These are phyloP conservation scores for Selene dorsalis DNA, from an alignment of 2,797 vertebrate species.

Conservation along the genomic window DNA sequence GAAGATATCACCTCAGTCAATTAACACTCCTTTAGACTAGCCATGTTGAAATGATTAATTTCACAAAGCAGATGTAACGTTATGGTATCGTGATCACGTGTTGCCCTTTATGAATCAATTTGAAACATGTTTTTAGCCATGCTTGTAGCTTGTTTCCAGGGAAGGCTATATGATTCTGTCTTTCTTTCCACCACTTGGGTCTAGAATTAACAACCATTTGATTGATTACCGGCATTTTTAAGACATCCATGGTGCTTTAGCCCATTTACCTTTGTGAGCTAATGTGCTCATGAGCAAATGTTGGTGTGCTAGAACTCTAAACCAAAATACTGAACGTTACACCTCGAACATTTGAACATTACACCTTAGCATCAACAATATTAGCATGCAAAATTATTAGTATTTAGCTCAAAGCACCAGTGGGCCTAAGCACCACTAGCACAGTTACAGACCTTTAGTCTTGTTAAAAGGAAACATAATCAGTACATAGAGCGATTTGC, in stretches of 20 bases:
- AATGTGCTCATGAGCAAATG: neutral
- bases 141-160: neutral
- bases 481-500: neutral
- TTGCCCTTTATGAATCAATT: neutral
- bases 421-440: too few relatives aligned
- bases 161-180: neutral
- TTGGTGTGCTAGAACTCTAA: neutral
- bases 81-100: neutral
- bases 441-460: neutral
- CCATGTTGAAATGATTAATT: neutral
- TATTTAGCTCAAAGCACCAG: neutral
- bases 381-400: too few relatives aligned
- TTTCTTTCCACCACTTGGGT: neutral
- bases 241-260: neutral
- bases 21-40: neutral
- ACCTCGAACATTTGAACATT: too few relatives aligned
- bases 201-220: neutral
- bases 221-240: neutral
- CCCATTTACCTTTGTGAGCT: neutral
- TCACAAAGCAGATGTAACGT: neutral
- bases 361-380: neutral
- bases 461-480: neutral
- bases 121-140: neutral
- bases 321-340: neutral
- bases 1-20: neutral